A percentile compares a stretch with the other conserved stretches of the same genome.
Conservation (phyloP, 1,140 invertebrate genomes). For the Whitmania pigra region DNA sequence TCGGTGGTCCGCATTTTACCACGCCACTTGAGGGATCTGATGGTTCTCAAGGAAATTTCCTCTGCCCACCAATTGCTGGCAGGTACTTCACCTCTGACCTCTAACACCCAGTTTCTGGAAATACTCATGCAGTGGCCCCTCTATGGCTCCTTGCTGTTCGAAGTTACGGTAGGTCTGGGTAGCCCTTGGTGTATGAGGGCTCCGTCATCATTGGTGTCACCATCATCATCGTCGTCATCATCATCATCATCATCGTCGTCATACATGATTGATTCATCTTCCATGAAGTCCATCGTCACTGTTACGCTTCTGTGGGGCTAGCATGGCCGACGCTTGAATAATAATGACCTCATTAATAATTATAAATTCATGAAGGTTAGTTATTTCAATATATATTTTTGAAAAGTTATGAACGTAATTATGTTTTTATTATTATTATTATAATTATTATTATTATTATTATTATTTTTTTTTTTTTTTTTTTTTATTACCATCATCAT, state of each 20-base stretch:
- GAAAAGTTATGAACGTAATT: too few species aligned
- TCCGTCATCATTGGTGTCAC: background rate
- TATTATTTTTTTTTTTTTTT: background rate
- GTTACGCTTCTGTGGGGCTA: too few species aligned
- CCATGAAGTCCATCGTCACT: too few species aligned
- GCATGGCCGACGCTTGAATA: too few species aligned
- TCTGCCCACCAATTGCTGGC: slow-evolving; percentile 73
- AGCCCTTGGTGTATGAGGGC: too few species aligned
- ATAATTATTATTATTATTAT: slow-evolving; percentile 4
- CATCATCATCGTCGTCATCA: background rate
- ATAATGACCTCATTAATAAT: too few species aligned
- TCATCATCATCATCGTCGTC: background rate
- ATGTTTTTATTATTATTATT: background rate
- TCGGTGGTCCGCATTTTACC: slow-evolving; percentile 39
- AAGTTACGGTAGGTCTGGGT: slow-evolving; percentile 61
- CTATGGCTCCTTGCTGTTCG: slow-evolving; percentile 81
- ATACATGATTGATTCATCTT: background rate
- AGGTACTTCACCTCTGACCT: slow-evolving; percentile 68
- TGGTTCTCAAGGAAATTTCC: slow-evolving; percentile 48
- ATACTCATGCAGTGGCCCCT: slow-evolving; percentile 82
- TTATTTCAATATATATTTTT: too few species aligned
- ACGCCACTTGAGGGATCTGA: slow-evolving; percentile 32
- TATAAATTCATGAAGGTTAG: too few species aligned
- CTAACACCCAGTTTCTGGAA: slow-evolving; percentile 84
- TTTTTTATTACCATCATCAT: background rate